Conservation (phyloP, 2,888 invertebrate species). For the Alitta virens region DNA sequence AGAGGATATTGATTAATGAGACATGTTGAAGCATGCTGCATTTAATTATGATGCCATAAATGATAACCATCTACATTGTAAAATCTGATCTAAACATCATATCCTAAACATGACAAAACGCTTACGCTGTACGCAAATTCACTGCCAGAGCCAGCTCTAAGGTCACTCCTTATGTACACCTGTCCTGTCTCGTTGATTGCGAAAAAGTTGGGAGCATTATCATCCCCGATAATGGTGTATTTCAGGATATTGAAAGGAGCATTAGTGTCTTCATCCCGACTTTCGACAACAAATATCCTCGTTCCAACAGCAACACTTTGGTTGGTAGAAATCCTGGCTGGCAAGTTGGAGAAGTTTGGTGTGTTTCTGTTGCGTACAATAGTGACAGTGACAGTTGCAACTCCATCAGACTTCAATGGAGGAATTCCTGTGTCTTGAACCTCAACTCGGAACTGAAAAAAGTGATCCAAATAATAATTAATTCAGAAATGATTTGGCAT, state of each 20-base stretch:
- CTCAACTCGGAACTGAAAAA: constrained; percentile 25
- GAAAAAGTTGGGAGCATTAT: constrained; percentile 37
- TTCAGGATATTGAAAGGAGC: constrained; percentile 40
- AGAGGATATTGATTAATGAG: too few species aligned
- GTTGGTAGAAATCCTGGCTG: constrained; percentile 29
- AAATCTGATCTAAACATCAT: too few species aligned
- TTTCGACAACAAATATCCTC: constrained; percentile 22
- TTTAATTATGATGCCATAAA: too few species aligned
- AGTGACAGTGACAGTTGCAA: constrained; percentile 38
- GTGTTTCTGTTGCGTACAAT: constrained; percentile 37
- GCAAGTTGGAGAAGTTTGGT: constrained; percentile 39
- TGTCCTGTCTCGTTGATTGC: constrained; percentile 29
- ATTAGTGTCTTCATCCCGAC: constrained; percentile 19
- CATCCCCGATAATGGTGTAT: constrained; percentile 35
- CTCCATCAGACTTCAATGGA: constrained; percentile 20
- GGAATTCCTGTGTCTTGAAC: constrained; percentile 39
- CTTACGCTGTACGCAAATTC: constrained; percentile 25
- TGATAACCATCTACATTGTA: too few species aligned
- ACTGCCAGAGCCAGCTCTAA: constrained; percentile 28
- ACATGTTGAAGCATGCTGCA: too few species aligned
- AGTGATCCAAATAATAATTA: not conserved
- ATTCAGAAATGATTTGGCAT: not conserved
- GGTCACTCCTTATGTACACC: constrained; percentile 29
- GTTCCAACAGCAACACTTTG: constrained; percentile 10
- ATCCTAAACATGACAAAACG: too few species aligned